Conservation (phyloP, 2,797 vertebrate genomes). For the Oreochromis grahami region DNA sequence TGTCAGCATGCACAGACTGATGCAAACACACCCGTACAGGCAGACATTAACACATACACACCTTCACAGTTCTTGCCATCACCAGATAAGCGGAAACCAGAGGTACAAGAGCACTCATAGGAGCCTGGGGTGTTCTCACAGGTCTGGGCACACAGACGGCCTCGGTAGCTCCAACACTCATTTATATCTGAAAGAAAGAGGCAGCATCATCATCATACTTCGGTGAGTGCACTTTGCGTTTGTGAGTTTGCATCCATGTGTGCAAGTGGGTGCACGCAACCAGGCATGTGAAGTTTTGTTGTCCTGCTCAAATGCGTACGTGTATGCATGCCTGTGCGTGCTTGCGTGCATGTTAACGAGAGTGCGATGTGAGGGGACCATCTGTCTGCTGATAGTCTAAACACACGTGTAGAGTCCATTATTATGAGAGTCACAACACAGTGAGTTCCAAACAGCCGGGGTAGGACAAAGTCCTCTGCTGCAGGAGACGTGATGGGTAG, state of each 20-base stretch:
- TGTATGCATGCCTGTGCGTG: background rate
- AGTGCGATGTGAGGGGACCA: slow-evolving; percentile 29
- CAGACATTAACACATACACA: slow-evolving; percentile 44
- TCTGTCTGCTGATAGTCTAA: slow-evolving; percentile 60
- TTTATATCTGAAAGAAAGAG: slow-evolving; percentile 84
- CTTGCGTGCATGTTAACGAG: slow-evolving; percentile 22
- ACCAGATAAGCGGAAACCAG: slow-evolving; percentile 84
- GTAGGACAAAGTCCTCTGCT: slow-evolving; percentile 4
- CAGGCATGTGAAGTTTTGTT: background rate
- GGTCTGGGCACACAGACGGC: slow-evolving; percentile 92
- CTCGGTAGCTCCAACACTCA: slow-evolving; percentile 92
- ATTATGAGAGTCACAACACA: slow-evolving; percentile 60
- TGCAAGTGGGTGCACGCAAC: slow-evolving; percentile 8
- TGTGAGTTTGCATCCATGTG: slow-evolving; percentile 6
- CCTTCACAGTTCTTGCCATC: slow-evolving; percentile 85
- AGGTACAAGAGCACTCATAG: slow-evolving; percentile 89
- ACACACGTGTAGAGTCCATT: slow-evolving; percentile 53
- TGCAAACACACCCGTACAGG: slow-evolving; percentile 26
- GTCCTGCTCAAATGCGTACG: background rate
- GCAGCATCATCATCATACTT: slow-evolving; percentile 32
- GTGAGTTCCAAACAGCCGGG: slow-evolving; percentile 27
- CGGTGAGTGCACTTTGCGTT: background rate
- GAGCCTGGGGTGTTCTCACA: slow-evolving; percentile 95
- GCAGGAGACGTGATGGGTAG: slow-evolving; percentile 34
- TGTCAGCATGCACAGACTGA: slow-evolving; percentile 37